phyloP scores from a whole-genome alignment of 2,797 vertebrate species.

The Enteromius mattozi region DNA sequence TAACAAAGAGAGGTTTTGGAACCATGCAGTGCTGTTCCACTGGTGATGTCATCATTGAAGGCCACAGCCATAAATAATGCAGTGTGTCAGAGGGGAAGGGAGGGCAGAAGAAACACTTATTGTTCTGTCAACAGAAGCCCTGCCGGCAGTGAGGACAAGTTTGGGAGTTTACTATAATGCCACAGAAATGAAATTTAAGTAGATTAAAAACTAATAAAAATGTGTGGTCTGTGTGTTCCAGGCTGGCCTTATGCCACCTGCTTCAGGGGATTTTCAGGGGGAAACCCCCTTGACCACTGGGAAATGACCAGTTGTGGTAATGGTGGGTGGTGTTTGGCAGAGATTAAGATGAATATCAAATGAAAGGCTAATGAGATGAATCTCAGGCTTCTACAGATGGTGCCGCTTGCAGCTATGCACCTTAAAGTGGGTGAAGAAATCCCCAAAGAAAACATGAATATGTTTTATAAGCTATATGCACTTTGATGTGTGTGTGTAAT shows the following conservation, averaged over 20 bases:
- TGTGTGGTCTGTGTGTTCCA: neutral
- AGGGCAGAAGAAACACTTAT: constrained; percentile 23
- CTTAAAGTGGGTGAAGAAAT: constrained; percentile 1
- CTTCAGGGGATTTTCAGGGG: constrained; percentile 19
- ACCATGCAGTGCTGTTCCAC: neutral
- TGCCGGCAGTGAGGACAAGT: neutral
- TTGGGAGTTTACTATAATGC: neutral
- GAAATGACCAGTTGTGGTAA: constrained; percentile 6
- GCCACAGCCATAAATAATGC: constrained; percentile 51
- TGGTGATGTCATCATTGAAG: constrained; percentile 43
- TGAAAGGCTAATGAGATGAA: constrained; percentile 43
- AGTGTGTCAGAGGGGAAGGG: constrained; percentile 9
- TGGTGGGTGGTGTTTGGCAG: constrained; percentile 13
- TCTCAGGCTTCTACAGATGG: constrained; percentile 50
- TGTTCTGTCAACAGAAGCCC: constrained; percentile 48
- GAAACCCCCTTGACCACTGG: neutral
- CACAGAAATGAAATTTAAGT: neutral
- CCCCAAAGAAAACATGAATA: constrained; percentile 17
- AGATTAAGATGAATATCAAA: constrained; percentile 37
- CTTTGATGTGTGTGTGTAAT: constrained; percentile 17
- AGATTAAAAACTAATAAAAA: neutral
- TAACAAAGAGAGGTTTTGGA: constrained; percentile 40
- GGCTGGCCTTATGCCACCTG: neutral
- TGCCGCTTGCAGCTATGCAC: neutral
- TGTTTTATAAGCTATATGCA: constrained; percentile 19